A percentile compares a stretch with the other conserved stretches of the same genome.
phyloP scores from a whole-genome alignment of 2,797 vertebrate genomes.

The Emys orbicularis region DNA sequence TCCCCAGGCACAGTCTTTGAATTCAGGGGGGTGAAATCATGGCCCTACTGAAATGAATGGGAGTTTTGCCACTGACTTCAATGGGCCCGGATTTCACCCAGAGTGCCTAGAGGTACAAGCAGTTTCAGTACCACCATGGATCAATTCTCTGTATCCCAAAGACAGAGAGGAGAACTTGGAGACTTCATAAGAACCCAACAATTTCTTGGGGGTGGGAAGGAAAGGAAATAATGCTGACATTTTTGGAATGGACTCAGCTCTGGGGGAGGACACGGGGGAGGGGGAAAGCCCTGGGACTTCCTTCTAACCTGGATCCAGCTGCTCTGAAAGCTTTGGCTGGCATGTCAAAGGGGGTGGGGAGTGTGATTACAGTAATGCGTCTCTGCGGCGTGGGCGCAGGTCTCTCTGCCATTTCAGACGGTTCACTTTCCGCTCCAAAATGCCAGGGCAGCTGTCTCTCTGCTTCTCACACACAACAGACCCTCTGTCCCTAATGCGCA shows the following conservation, averaged over 20 bases:
- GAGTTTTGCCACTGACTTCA: not conserved
- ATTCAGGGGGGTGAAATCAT: not conserved
- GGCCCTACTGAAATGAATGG: not conserved
- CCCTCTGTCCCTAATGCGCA: slow-evolving; percentile 53
- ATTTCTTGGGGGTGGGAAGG: not conserved
- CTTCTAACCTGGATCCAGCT: not conserved
- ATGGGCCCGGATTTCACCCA: not conserved
- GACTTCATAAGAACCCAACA: rapidly evolving
- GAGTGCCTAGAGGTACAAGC: not conserved
- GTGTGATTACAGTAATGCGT: not conserved
- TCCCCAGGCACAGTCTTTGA: rapidly evolving
- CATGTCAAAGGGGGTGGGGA: rapidly evolving
- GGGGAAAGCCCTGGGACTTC: not conserved
- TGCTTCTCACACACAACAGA: not conserved
- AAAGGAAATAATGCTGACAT: rapidly evolving
- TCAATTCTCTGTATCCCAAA: not conserved
- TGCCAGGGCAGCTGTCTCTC: not conserved
- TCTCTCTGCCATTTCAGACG: not conserved
- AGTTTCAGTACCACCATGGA: not conserved
- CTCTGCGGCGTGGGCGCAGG: not conserved
- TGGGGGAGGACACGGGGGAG: not conserved
- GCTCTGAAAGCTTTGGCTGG: not conserved
- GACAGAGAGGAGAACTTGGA: not conserved
- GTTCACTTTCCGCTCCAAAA: not conserved
- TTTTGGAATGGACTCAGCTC: not conserved